Percentiles rank a stretch among this genome's conserved stretches.
phyloP scores from a whole-genome alignment of 53 echinoderm and acorn worm species.

The Hippasteria phrygiana region DNA sequence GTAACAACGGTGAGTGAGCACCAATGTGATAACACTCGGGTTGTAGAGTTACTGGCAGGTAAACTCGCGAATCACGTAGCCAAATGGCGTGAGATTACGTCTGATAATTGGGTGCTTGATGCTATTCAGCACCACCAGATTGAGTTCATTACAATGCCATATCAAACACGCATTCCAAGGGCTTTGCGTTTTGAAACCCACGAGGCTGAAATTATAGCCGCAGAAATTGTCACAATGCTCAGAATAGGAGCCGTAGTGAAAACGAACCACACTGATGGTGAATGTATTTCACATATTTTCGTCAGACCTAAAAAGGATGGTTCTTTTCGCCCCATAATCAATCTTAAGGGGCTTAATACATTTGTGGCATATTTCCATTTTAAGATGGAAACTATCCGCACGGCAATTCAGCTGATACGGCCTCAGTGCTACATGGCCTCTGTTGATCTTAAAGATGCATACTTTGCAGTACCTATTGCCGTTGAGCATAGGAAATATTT shows the following conservation, averaged over 20 bases:
- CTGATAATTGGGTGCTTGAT: constrained; percentile 13
- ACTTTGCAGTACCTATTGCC: too few relatives aligned
- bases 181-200: too few relatives aligned
- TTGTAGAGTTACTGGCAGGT: not conserved
- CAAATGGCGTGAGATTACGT: constrained; percentile 35
- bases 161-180: constrained; percentile 15
- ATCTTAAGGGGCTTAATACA: too few relatives aligned
- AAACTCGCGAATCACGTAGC: constrained; percentile 29
- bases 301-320: too few relatives aligned
- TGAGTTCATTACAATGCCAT: too few relatives aligned
- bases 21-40: not conserved
- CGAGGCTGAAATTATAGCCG: too few relatives aligned
- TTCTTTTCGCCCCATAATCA: too few relatives aligned
- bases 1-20: constrained; percentile 30
- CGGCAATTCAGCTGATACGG: not conserved
- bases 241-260: not conserved
- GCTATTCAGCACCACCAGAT: constrained; percentile 21
- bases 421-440: too few relatives aligned
- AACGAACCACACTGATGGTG: too few relatives aligned
- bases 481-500: too few relatives aligned
- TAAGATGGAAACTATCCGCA: constrained; percentile 11
- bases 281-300: not conserved
- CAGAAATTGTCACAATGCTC: not conserved
- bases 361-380: too few relatives aligned
- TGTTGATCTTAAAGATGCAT: too few relatives aligned